These are phyloP conservation scores for Cybosia mesomella DNA, from an alignment of 2,888 invertebrate species.

Conservation along the genomic window DNA sequence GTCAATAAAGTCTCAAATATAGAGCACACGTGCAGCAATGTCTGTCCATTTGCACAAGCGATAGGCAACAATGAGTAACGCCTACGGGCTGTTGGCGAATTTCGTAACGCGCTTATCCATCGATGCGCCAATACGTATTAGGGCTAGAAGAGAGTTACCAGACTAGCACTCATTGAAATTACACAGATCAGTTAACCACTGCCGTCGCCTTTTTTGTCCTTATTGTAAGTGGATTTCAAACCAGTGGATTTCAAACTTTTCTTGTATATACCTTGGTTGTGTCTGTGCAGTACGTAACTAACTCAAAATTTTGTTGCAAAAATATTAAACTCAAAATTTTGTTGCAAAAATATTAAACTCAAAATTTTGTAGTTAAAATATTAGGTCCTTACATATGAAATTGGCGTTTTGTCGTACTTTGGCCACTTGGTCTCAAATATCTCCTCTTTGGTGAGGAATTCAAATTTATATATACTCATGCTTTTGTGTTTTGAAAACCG, in stretches of 20 bases:
- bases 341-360: too few species aligned
- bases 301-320: too few species aligned
- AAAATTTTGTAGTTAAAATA: too few species aligned
- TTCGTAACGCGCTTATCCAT: slow-evolving; percentile 70
- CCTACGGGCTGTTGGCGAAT: slow-evolving; percentile 68
- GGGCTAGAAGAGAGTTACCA: slow-evolving; percentile 74
- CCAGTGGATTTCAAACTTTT: too few species aligned
- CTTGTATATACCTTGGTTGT: neutral
- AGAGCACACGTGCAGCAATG: slow-evolving; percentile 53
- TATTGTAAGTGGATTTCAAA: neutral
- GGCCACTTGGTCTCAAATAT: too few species aligned
- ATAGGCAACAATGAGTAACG: slow-evolving; percentile 81
- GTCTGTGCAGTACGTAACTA: neutral
- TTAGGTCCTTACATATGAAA: too few species aligned
- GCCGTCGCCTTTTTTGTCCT: neutral
- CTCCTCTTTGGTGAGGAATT: too few species aligned
- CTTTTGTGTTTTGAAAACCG: too few species aligned
- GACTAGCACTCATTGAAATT: slow-evolving; percentile 62
- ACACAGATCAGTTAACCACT: slow-evolving; percentile 60
- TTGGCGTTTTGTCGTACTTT: too few species aligned
- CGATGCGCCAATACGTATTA: slow-evolving; percentile 75
- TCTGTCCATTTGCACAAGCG: slow-evolving; percentile 59
- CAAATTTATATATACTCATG: too few species aligned
- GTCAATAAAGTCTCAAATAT: slow-evolving; percentile 49
- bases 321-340: too few species aligned